Evolutionary conservation across 2,113 vertebrate species (phyloP), one percentile per base, ranked within the genome.

Genomic region (Agapornis roseicollis): DNA sequence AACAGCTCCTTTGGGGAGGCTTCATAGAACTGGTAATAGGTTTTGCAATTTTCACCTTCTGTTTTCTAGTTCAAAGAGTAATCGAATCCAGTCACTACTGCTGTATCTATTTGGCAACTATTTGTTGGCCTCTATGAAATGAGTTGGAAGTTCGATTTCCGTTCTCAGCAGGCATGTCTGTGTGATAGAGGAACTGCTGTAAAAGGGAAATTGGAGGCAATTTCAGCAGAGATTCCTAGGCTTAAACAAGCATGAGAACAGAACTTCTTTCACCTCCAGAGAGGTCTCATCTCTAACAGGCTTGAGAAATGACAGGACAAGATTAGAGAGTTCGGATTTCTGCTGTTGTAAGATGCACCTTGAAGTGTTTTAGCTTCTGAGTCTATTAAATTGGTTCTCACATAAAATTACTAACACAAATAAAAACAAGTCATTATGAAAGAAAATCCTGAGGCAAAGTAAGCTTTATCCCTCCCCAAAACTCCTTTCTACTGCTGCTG

Each of bases 41-140:
- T 66, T 92, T 78, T 76, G 72, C 79, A 90, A 96, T 94, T 94
- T 93, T 80, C 93, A 95, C 65, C 87, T 94, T 90, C 91, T 89
- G 83, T 84, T 96, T 93, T 72, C 80, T 74, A 71, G 72, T 71
- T 95, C 64, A 83, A 85, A 65, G 19, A 96, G 72, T 94, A 93
- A 96, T 83, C 72, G 8, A 97, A 96, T 71, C 83, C 90, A 89
- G 90, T 35, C 85, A 58, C 80, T 64, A 44, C 44, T 6, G 63
- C 2, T 4, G 2, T 44, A 84, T 53, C 84, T 92, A 52, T 49
- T 71, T 76, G 69, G 72, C 61, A 95, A 93, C 81, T 96, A 79
- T 86, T 83, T 84, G 56, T 8, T 49, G 77, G 90, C 39, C 69
- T 91, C 65, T 39, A 93, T 84, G 71, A 91, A 96, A 94, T 31